A percentile compares a stretch with the other conserved stretches of the same genome.
Evolutionary conservation across 1,140 invertebrate species (phyloP).

Genomic region (Tetragnatha versicolor): DNA sequence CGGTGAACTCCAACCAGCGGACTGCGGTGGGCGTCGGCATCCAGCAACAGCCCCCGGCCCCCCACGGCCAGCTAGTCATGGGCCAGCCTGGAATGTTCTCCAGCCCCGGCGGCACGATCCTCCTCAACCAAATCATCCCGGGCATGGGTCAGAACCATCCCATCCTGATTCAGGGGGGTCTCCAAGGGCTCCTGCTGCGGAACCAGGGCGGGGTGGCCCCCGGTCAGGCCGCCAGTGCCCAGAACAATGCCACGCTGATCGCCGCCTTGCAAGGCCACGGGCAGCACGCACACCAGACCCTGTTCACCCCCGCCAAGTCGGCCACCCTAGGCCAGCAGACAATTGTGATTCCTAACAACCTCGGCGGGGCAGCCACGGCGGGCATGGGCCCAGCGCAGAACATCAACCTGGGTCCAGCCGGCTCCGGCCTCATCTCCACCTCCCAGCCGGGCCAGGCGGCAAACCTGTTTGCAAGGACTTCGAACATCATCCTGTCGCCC

Average conservation of each 20-base stretch:
- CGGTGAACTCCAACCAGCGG: constrained; percentile 20
- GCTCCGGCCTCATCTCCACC: constrained; percentile 29
- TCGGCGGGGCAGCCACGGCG: constrained; percentile 2
- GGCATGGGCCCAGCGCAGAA: constrained; percentile 20
- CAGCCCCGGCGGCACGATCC: constrained; percentile 57
- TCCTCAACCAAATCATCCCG: constrained; percentile 59
- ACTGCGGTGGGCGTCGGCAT: constrained; percentile 52
- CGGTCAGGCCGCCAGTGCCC: constrained; percentile 7
- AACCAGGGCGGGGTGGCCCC: constrained; percentile 56
- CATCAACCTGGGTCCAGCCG: constrained; percentile 37
- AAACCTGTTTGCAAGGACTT: constrained; percentile 26
- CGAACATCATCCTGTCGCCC: constrained; percentile 54
- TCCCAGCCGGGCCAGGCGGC: constrained; percentile 23
- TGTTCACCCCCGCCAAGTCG: constrained; percentile 32
- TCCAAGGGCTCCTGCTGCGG: constrained; percentile 63
- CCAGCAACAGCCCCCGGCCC: not conserved
- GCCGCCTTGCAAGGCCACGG: constrained; percentile 57
- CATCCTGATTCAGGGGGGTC: constrained; percentile 62
- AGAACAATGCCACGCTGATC: constrained; percentile 56
- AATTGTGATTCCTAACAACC: constrained; percentile 55
- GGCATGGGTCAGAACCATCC: constrained; percentile 59
- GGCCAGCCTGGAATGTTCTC: constrained; percentile 51
- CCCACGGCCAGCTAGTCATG: constrained; percentile 53
- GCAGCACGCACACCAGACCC: constrained; percentile 53
- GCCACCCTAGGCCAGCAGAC: constrained; percentile 56